Evolutionary conservation across 1,140 invertebrate genomes (phyloP), one percentile per base, ranked within the genome.

Genomic region (Fragariocoptes setiger): DNA sequence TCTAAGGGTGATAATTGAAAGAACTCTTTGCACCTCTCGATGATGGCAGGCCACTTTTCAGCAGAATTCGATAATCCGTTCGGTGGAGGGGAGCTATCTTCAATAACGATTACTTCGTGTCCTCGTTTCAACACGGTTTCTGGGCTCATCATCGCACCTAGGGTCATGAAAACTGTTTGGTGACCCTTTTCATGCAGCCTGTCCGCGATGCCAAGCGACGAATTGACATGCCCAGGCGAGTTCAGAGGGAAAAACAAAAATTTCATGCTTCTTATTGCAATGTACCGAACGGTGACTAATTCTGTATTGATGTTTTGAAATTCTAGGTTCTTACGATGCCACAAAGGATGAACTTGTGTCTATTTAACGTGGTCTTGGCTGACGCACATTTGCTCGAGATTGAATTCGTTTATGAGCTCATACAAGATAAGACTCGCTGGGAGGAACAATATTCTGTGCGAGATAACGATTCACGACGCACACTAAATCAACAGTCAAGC

Each of bases 191-290:
- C 19, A 31, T 31, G 8, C 2, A 44, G 18, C 35, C n/a, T 18
- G 17, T 42, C 38, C 2, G 40, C 42, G 5, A 44, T 44, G 3
- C 39, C 42, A 15, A 44, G 36, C 15, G 21, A 22, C 14, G 42
- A 22, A 22, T 25, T 44, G 2, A 44, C 20, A 16, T 43, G 42
- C 8, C 39, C 42, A 13, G 18, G 8, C n/a, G 39, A 12, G 19
- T 43, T 19, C 1, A 41, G 5, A 2, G 42, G 42, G 2, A 15
- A 8, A n/a, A 43, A 42, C 13, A 43, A 37, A 2, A 43, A 14
- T 36, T 16, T 42, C 41, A n/a, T n/a, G n/a, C n/a, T n/a, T n/a
- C n/a, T n/a, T n/a, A n/a, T n/a, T n/a, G n/a, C n/a, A n/a, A n/a
- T n/a, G n/a, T n/a, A n/a, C n/a, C n/a, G n/a, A n/a, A n/a, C n/a